phyloP scores from a whole-genome alignment of 2,888 invertebrate species.

The Lypha dubia region DNA sequence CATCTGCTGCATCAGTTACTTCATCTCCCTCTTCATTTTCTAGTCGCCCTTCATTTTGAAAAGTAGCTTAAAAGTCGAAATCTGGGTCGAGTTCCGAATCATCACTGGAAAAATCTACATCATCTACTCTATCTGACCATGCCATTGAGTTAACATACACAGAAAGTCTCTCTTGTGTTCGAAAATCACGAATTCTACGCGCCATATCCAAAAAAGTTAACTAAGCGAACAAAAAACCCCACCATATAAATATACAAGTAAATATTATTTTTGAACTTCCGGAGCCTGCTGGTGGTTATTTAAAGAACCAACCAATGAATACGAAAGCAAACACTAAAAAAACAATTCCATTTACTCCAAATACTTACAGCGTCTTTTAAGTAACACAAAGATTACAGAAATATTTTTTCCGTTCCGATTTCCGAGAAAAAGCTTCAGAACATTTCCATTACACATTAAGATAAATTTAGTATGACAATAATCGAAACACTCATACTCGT shows the following conservation, averaged over 20 bases:
- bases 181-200: not conserved
- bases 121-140: not conserved
- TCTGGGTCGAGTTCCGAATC: not conserved
- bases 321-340: not conserved
- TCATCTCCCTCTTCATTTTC: not conserved
- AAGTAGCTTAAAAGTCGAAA: constrained; percentile 5
- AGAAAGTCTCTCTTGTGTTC: not conserved
- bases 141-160: constrained; percentile 10
- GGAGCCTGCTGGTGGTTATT: not conserved
- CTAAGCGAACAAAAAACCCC: not conserved
- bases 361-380: not conserved
- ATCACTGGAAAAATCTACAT: not conserved
- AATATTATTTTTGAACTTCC: not conserved
- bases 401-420: not conserved
- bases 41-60: not conserved
- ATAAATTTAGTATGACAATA: too few relatives aligned
- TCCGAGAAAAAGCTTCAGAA: not conserved
- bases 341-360: not conserved
- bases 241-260: not conserved
- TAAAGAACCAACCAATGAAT: not conserved
- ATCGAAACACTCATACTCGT: too few relatives aligned
- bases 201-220: not conserved
- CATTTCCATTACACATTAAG: too few relatives aligned
- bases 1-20: not conserved
- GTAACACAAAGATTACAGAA: not conserved